phyloP scores from a whole-genome alignment of 2,888 invertebrate species.

The Oasisia sp. region DNA sequence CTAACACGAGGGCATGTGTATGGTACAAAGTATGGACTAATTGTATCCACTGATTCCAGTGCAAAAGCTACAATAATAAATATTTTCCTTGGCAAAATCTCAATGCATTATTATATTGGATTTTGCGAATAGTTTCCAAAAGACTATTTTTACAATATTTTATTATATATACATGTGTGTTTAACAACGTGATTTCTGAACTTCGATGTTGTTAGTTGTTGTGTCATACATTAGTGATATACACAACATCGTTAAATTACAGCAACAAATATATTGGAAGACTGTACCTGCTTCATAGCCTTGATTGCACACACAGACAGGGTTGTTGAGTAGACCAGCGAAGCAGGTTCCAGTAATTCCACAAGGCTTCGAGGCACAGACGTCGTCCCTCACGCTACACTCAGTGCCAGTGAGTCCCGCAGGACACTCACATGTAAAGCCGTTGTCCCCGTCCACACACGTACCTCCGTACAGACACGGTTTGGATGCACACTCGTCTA shows the following conservation, averaged over 20 bases:
- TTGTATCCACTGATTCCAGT: too few species aligned
- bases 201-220: too few species aligned
- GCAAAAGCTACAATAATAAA: too few species aligned
- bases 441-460: constrained; percentile 70
- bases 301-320: constrained; percentile 48
- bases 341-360: constrained; percentile 43
- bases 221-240: neutral
- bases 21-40: too few species aligned
- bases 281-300: constrained; percentile 35
- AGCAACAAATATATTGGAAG: too few species aligned
- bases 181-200: too few species aligned
- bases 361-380: constrained; percentile 42
- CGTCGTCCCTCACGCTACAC: constrained; percentile 74
- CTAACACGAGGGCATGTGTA: too few species aligned
- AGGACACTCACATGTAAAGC: constrained; percentile 87
- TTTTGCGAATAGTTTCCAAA: too few species aligned
- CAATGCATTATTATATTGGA: too few species aligned
- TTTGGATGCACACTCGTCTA: constrained; percentile 47
- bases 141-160: too few species aligned
- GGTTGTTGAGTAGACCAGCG: constrained; percentile 44
- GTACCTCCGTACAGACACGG: constrained; percentile 49
- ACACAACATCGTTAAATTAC: neutral
- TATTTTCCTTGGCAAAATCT: too few species aligned
- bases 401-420: constrained; percentile 86
- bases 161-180: too few species aligned